These are phyloP conservation scores for Peribatodes rhomboidaria DNA, from an alignment of 2,888 invertebrate species.

Conservation along the genomic window DNA sequence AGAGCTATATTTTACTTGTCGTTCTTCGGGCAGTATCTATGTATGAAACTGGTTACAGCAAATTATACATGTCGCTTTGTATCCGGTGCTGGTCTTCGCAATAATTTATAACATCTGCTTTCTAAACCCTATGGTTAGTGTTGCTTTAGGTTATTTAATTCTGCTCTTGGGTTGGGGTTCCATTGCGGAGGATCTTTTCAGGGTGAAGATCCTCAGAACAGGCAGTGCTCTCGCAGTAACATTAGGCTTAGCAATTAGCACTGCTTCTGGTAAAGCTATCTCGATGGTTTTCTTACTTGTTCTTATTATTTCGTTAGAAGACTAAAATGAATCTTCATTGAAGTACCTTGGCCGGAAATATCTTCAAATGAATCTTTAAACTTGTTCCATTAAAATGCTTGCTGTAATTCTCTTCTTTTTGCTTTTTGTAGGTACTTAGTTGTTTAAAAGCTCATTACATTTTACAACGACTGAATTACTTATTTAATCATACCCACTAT, in stretches of 20 bases:
- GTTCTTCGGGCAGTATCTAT: conserved; percentile 45
- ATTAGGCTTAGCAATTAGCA: conserved; percentile 6
- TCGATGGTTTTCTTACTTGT: neutral
- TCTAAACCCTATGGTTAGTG: conserved; percentile 68
- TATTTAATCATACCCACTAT: neutral
- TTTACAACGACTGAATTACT: no score
- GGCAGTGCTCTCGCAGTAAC: conserved; percentile 11
- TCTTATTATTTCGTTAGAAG: neutral
- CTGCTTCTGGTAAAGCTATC: neutral
- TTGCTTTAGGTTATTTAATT: conserved; percentile 31
- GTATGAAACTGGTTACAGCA: conserved; percentile 69
- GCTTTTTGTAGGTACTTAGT: neutral
- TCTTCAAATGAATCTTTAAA: neutral
- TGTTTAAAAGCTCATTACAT: neutral
- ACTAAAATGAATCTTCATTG: neutral
- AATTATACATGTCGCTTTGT: conserved; percentile 73
- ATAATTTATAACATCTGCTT: conserved; percentile 76
- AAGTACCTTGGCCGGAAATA: neutral
- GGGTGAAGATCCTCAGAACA: neutral
- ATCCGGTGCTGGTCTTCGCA: conserved; percentile 67
- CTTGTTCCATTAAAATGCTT: neutral
- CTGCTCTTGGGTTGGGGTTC: conserved; percentile 18
- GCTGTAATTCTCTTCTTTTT: neutral
- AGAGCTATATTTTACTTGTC: conserved; percentile 46
- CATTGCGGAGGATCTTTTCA: conserved; percentile 15